These are phyloP conservation scores for Xyrauchen texanus DNA, from an alignment of 2,113 vertebrate species.

Conservation along the genomic window DNA sequence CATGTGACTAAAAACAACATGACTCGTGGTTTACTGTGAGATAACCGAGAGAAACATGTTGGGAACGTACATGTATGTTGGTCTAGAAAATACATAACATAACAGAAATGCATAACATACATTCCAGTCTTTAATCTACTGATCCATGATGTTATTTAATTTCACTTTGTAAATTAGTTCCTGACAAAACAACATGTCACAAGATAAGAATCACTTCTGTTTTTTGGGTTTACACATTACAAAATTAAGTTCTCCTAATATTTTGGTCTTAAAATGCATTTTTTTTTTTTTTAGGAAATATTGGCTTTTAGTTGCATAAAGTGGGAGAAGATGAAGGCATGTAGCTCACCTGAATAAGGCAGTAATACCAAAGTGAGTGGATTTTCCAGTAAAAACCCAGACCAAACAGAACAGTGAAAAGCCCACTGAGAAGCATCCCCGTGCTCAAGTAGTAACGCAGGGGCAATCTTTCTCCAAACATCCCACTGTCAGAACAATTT, in stretches of 20 bases:
- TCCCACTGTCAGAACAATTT: conserved; percentile 74
- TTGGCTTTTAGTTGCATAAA: too few species aligned
- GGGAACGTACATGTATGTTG: too few species aligned
- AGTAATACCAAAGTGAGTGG: conserved; percentile 88
- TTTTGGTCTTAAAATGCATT: too few species aligned
- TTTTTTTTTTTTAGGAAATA: too few species aligned
- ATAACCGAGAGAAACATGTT: too few species aligned
- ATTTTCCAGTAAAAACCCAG: conserved; percentile 92
- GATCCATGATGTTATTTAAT: too few species aligned
- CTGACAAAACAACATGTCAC: neutral
- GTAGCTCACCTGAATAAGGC: conserved; percentile 83
- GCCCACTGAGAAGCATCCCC: conserved; percentile 89
- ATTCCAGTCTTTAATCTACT: too few species aligned
- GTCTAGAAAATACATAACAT: too few species aligned
- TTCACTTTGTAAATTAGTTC: neutral
- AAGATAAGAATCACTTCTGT: conserved; percentile 38
- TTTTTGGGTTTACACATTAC: neutral
- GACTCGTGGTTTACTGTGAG: neutral
- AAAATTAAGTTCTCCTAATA: too few species aligned
- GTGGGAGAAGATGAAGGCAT: too few species aligned
- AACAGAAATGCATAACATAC: too few species aligned
- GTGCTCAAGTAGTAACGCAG: conserved; percentile 88
- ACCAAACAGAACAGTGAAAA: conserved; percentile 89
- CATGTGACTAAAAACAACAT: conserved; percentile 42
- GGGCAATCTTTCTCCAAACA: conserved; percentile 94